phyloP scores from a whole-genome alignment of 1,140 invertebrate species.

The Lanistes nyassanus region DNA sequence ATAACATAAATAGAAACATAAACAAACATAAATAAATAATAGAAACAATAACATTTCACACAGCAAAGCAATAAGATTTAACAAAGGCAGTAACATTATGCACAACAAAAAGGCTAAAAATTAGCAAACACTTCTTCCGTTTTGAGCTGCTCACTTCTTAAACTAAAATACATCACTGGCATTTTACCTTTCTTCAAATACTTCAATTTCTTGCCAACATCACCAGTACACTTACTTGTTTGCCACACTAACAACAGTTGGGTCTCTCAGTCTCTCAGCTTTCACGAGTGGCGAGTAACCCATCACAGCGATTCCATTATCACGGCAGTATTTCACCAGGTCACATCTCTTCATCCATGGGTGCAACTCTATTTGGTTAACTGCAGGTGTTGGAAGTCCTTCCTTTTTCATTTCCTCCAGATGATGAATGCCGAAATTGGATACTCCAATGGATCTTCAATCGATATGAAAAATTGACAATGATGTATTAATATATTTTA shows the following conservation, averaged over 20 bases:
- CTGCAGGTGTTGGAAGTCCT: conserved; percentile 47
- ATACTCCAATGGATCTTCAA: conserved; percentile 58
- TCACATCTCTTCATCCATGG: conserved; percentile 47
- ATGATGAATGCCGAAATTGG: conserved; percentile 58
- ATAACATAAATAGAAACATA: too few relatives aligned
- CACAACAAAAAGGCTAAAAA: too few relatives aligned
- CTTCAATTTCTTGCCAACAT: neutral
- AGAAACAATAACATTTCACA: too few relatives aligned
- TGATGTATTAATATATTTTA: neutral
- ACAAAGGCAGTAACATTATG: too few relatives aligned
- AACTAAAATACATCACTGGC: too few relatives aligned
- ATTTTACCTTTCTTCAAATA: neutral
- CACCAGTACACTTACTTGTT: conserved; percentile 35
- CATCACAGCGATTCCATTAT: conserved; percentile 52
- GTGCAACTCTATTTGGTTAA: conserved; percentile 62
- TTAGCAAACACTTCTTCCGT: too few relatives aligned
- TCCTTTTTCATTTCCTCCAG: conserved; percentile 45
- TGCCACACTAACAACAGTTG: conserved; percentile 36
- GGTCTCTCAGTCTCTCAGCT: conserved; percentile 42
- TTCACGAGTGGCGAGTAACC: conserved; percentile 57
- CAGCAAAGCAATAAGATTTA: too few relatives aligned
- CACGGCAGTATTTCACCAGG: conserved; percentile 51
- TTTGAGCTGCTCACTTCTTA: too few relatives aligned
- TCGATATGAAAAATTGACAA: conserved; percentile 13
- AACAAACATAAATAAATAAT: too few relatives aligned